phyloP scores from a whole-genome alignment of 2,797 vertebrate species.

The Gouania willdenowi region DNA sequence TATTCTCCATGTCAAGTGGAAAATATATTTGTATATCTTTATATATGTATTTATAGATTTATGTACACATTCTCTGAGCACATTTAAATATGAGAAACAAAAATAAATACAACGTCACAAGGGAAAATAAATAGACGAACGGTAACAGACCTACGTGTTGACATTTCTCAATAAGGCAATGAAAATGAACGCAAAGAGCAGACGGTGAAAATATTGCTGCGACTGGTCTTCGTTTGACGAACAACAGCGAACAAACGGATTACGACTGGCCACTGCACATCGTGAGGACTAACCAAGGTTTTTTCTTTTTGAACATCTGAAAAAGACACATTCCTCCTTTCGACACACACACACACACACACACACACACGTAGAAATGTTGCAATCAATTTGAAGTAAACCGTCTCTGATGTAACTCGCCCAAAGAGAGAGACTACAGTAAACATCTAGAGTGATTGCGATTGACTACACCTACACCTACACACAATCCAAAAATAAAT shows the following conservation, averaged over 20 bases:
- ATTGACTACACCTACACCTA: constrained; percentile 27
- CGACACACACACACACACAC: constrained; percentile 39
- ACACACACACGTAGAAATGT: constrained; percentile 18
- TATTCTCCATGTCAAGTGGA: constrained; percentile 79
- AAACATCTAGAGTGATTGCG: constrained; percentile 58
- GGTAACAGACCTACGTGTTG: constrained; percentile 41
- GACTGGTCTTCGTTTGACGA: constrained; percentile 63
- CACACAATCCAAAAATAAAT: constrained; percentile 39
- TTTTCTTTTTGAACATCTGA: constrained; percentile 46
- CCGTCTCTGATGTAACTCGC: constrained; percentile 9
- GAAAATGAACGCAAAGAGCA: constrained; percentile 59
- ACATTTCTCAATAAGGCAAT: constrained; percentile 73
- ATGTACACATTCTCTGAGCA: constrained; percentile 76
- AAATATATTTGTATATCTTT: constrained; percentile 83
- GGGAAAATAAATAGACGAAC: constrained; percentile 50
- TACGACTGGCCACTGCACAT: constrained; percentile 71
- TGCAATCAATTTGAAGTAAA: constrained; percentile 31
- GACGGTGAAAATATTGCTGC: constrained; percentile 76
- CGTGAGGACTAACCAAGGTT: constrained; percentile 50
- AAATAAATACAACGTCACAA: constrained; percentile 65
- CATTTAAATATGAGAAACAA: constrained; percentile 60
- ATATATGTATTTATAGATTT: constrained; percentile 81
- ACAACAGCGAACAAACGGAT: constrained; percentile 67
- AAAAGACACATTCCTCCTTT: constrained; percentile 27
- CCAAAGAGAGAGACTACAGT: constrained; percentile 47